Conservation (phyloP, 2,888 invertebrate species). For the Plebejus argus region DNA sequence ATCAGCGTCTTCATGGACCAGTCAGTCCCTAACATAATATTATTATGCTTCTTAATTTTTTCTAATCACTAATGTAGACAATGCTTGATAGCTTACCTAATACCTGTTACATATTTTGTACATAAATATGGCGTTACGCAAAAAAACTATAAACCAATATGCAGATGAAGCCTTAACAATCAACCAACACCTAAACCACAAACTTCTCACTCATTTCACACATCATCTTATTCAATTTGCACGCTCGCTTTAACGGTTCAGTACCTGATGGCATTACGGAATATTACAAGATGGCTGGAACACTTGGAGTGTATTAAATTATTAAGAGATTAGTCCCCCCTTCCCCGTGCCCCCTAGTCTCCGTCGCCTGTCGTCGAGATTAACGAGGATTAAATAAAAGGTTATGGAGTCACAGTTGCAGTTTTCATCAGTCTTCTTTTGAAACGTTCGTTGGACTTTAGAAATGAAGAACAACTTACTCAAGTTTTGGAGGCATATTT, state of each 20-base stretch:
- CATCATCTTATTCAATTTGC: slow-evolving; percentile 9
- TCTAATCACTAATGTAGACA: no score
- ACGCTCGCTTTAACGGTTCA: background rate
- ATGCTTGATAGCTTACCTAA: no score
- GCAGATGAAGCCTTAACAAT: no score
- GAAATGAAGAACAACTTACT: no score
- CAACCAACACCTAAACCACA: background rate
- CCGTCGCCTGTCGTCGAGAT: background rate
- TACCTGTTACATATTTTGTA: no score
- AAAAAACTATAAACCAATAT: no score
- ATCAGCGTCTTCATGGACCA: no score
- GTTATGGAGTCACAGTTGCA: background rate
- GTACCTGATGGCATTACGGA: background rate
- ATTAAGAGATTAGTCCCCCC: slow-evolving; percentile 3
- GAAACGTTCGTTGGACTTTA: background rate
- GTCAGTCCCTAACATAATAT: no score
- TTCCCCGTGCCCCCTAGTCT: background rate
- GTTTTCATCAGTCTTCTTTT: background rate
- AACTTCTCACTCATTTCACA: background rate
- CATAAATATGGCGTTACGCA: no score
- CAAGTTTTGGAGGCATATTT: no score
- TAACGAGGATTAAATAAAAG: slow-evolving; percentile 1
- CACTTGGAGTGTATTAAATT: slow-evolving; percentile 15
- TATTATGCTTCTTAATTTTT: no score
- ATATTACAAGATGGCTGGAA: slow-evolving; percentile 20